A percentile compares a stretch with the other conserved stretches of the same genome.
These are phyloP conservation scores for Actias luna DNA, from an alignment of 2,888 invertebrate species.

Conservation along the genomic window DNA sequence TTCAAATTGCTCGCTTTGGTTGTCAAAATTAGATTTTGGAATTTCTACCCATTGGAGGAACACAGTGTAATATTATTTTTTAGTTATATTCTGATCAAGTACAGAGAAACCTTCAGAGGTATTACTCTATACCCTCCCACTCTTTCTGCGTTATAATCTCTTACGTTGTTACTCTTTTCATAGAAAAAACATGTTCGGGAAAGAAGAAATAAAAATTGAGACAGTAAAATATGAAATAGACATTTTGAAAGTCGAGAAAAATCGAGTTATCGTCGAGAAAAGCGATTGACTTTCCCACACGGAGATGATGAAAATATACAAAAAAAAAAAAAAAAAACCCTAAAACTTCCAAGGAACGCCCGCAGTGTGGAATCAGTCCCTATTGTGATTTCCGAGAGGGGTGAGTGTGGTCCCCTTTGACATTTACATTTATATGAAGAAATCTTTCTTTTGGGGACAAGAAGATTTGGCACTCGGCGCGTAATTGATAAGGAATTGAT, in stretches of 20 bases:
- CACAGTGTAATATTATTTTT: too few species aligned
- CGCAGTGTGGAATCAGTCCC: conserved; percentile 19
- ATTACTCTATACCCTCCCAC: too few species aligned
- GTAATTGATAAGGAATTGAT: conserved; percentile 9
- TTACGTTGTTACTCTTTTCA: too few species aligned
- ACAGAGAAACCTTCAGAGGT: too few species aligned
- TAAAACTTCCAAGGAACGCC: conserved; percentile 17
- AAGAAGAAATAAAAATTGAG: neutral
- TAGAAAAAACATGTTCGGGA: too few species aligned
- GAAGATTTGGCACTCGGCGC: conserved; percentile 1
- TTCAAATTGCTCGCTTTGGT: too few species aligned
- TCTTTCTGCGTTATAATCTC: too few species aligned
- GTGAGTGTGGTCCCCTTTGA: conserved; percentile 49
- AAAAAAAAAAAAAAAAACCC: conserved; percentile 6
- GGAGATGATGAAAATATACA: conserved; percentile 8
- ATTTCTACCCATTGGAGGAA: too few species aligned
- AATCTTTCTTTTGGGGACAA: conserved; percentile 24
- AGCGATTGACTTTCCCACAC: neutral
- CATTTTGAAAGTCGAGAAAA: neutral
- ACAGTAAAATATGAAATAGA: neutral
- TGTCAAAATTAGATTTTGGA: too few species aligned
- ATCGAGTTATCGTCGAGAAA: neutral
- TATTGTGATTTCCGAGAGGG: conserved; percentile 23
- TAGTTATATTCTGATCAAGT: too few species aligned
- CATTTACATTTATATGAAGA: conserved; percentile 70